Evolutionary conservation across 2,113 vertebrate species (phyloP), one percentile per base, ranked within the genome.

Genomic region (Pomatostomus ruficeps): DNA sequence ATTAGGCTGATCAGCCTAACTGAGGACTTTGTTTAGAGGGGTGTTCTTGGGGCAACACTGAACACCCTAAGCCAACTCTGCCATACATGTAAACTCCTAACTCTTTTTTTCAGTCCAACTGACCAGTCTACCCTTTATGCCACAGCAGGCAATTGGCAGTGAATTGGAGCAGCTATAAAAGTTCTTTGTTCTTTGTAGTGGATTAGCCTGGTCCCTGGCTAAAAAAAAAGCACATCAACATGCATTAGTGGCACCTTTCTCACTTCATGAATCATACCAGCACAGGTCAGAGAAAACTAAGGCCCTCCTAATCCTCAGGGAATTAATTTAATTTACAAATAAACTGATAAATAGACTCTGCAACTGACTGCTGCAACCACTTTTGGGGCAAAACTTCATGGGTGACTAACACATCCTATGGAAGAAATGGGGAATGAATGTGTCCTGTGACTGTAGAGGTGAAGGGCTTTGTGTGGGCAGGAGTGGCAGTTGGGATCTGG

Each of bases 401-500:
- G 8, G n/a, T 52, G n/a, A 85, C 55, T 22, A 55, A 52, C 0
- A 2, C 13, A 57, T 52, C 4, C 22, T 14, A 5, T 12, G 42
- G 42, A 54, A 10, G 35, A 68, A 72, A n/a, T 11, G 9, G 12
- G 38, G 55, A 59, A 33, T 7, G 55, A 59, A 33, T 7, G 4
- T 38, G 15, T 70, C 38, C 13, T n/a, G 36, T 0, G 1, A 12
- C 35, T 3, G 68, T 28, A 51, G 65, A 26, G 4, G 4, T 11
- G 54, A 57, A 74, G 68, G 42, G 55, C 23, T 67, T 51, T 29
- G 0, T 6, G 10, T 1, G 10, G 80, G 55, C 51, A 28, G 55
- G 36, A 1, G 8, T 3, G 67, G 45, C 13, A 22, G 36, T 5
- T 19, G 71, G 72, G 70, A 26, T 65, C 38, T 63, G 89, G 46